A percentile compares a stretch with the other conserved stretches of the same genome.
These are phyloP conservation scores for Sycobia sp. DNA, from an alignment of 1,140 invertebrate species.

Conservation along the genomic window DNA sequence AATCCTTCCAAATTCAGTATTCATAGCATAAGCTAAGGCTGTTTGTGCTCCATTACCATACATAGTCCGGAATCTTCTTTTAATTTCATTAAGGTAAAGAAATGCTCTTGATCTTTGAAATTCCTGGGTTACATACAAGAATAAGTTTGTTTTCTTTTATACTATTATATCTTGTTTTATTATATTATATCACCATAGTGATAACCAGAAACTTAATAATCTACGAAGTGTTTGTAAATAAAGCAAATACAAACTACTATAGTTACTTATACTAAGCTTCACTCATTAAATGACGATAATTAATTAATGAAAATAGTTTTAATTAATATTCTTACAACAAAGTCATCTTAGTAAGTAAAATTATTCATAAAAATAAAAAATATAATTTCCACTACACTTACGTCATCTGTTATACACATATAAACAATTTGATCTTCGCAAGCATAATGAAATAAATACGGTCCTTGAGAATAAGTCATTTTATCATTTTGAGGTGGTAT, in stretches of 20 bases:
- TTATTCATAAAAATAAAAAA: too few relatives aligned
- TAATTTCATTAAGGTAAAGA: conserved; percentile 87
- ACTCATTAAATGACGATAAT: too few relatives aligned
- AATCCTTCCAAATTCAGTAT: conserved; percentile 86
- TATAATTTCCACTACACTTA: too few relatives aligned
- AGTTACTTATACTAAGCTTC: too few relatives aligned
- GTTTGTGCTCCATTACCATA: conserved; percentile 83
- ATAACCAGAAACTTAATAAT: too few relatives aligned
- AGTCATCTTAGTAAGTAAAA: background rate
- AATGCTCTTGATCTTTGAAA: conserved; percentile 92
- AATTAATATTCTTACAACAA: background rate
- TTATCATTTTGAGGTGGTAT: conserved; percentile 86
- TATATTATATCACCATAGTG: too few relatives aligned
- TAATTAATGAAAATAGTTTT: too few relatives aligned
- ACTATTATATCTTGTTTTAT: too few relatives aligned
- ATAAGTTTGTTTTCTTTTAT: too few relatives aligned
- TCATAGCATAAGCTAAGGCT: conserved; percentile 92
- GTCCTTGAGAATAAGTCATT: conserved; percentile 89
- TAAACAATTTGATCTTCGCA: conserved; percentile 86
- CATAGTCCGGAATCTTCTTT: conserved; percentile 80
- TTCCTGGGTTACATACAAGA: conserved; percentile 69
- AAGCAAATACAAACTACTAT: too few relatives aligned
- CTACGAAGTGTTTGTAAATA: too few relatives aligned
- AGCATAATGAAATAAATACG: conserved; percentile 91
- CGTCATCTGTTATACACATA: conserved; percentile 94